Evolutionary conservation across 2,888 invertebrate species (phyloP), one percentile per base, ranked within the genome.

Genomic region (Operophtera brumata): DNA sequence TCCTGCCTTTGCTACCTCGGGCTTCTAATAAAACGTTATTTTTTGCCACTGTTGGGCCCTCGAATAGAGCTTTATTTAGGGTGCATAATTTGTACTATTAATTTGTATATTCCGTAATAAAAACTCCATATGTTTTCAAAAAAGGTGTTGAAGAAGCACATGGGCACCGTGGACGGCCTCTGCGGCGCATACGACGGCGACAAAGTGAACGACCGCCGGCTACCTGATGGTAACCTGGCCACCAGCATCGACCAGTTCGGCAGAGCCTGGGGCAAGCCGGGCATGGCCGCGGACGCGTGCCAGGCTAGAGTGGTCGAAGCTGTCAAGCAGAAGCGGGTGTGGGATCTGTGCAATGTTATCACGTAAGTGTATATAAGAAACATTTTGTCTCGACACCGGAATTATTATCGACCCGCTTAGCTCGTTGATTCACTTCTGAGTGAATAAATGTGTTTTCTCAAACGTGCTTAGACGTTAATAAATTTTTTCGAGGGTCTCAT

Each of bases 141-240:
- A 9, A 13, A 92, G 92, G 85, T 92, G 0, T 87, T 92, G 0
- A 92, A 92, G 47, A 92, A 92, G 65, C 86, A 93, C 63, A 77
- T 86, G 55, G 91, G 92, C 7, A 88, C 91, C 37, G 93, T 96
- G 0, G 95, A 95, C 68, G 96, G 96, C 0, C 83, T 96, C 8
- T 97, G 96, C 74, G 96, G 96, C 1, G 93, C 92, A 54, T 95
- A 93, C 77, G 95, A 95, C 79, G 93, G 93, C 1, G 81, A 91
- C 26, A 68, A 86, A 0, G 68, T 73, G 39, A 95, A 96, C 78
- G 96, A 96, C 74, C 93, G 94, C 44, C 91, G 93, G 2, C 90
- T 92, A 59, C 96, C 96, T 0, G 92, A 93, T 75, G 96, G 96
- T 0, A 74, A 71, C 0, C 70, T 90, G 1, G 92, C 94, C 0